Evolutionary conservation across 2,888 invertebrate genomes (phyloP).

Genomic region (Cephus spinipes): DNA sequence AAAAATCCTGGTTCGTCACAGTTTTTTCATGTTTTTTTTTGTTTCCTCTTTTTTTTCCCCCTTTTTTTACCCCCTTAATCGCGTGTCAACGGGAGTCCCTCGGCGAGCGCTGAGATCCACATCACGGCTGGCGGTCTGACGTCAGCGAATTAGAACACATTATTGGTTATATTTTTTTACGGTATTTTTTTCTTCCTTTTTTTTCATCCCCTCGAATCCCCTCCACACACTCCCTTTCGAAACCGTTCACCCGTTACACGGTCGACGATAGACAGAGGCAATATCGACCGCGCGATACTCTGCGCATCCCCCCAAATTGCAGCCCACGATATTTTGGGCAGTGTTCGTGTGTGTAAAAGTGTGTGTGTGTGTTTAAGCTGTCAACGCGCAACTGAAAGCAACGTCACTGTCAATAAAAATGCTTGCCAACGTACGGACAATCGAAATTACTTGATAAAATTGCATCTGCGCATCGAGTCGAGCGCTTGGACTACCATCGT

Average conservation of each 20-base stretch:
- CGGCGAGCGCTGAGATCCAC: slow-evolving; percentile 23
- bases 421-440: background rate
- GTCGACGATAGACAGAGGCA: background rate
- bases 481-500: background rate
- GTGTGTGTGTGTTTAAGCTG: background rate
- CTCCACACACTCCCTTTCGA: background rate
- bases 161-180: slow-evolving; percentile 21
- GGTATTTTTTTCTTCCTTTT: background rate
- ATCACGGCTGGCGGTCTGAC: slow-evolving; percentile 18
- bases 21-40: background rate
- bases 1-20: background rate
- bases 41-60: background rate
- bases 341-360: background rate
- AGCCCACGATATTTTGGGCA: background rate
- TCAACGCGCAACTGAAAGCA: background rate
- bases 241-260: background rate
- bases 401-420: background rate
- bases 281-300: background rate
- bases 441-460: background rate
- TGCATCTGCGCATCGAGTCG: background rate
- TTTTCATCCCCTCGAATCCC: background rate
- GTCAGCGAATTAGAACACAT: slow-evolving; percentile 26
- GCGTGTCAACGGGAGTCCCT: slow-evolving; percentile 13
- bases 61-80: background rate
- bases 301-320: background rate